Evolutionary conservation across 2,113 vertebrate species (phyloP), one percentile per base, ranked within the genome.

Genomic region (Phocoena sinus): DNA sequence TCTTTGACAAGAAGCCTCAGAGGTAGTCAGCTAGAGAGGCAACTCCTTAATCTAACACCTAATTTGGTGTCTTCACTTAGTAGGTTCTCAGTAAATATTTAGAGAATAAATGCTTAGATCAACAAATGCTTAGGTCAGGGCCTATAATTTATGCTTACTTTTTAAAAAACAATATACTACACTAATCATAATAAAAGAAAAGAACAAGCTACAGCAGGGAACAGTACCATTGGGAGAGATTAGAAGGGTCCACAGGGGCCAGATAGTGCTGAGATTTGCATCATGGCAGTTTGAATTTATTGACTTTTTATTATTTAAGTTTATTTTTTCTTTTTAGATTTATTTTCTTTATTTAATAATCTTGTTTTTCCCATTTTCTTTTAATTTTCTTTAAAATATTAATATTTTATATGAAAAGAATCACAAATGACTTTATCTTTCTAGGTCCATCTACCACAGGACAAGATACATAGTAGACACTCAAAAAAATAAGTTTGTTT

Each of bases 361-460:
- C 53, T 26, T 67, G 3, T 28, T 81, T 71, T 88, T 28, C 41
- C 62, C 33, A 20, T 74, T 74, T 65, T 14, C 44, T 80, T 93
- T 95, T 73, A 87, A 92, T 96, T 94, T 87, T 92, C 70, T 89
- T 91, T 88, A 94, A 92, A 95, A 77, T 83, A 53, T 96, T 60
- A 85, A 36, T 53, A 20, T 38, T 81, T 31, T 8, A 15, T 56
- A 53, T 67, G 33, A 11, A 6, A 60, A 73, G 85, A 56, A 70
- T 62, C 50, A n/a, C 67, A 44, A 65, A 84, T 50, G 31, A 84
- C 36, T 86, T 77, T 92, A 95, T 90, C 80, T 92, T 89, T 65
- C 25, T 36, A 17, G 5, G 20, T 14, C 33, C 70, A 77, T 85
- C 84, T 63, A 50, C 20, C 31, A 67, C 26, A 81, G 73, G 47